Evolutionary conservation across 2,888 invertebrate genomes (phyloP).

Genomic region (Lycophotia porphyrea): DNA sequence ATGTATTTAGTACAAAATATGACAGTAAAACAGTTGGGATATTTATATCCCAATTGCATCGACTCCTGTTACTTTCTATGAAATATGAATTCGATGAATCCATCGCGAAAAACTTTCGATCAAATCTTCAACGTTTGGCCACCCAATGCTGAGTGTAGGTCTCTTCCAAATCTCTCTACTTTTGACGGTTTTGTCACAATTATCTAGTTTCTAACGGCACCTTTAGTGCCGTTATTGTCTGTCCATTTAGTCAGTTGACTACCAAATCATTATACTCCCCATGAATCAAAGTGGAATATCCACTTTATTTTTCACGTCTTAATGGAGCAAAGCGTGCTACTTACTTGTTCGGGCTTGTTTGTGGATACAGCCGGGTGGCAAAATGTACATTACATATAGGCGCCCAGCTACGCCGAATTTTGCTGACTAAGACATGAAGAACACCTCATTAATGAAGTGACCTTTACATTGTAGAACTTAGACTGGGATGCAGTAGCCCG

Average conservation of each 20-base stretch:
- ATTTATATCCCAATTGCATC: not conserved
- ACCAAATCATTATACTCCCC: too few relatives aligned
- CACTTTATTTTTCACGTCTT: not conserved
- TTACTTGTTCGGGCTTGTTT: too few relatives aligned
- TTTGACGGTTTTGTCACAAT: too few relatives aligned
- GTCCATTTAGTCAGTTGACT: too few relatives aligned
- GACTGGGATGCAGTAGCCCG: slow-evolving; percentile 96
- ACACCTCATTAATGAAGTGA: not conserved
- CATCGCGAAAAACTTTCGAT: not conserved
- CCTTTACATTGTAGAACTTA: slow-evolving; percentile 84
- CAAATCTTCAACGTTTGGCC: not conserved
- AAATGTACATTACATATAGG: not conserved
- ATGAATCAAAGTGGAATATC: not conserved
- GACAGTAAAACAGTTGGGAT: not conserved
- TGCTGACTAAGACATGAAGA: not conserved
- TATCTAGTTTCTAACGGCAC: too few relatives aligned
- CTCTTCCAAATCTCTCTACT: not conserved
- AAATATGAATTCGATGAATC: not conserved
- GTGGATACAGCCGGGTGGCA: not conserved
- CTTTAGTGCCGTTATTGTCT: too few relatives aligned
- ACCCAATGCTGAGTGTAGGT: too few relatives aligned
- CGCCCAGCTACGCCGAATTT: not conserved
- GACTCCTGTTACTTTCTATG: not conserved
- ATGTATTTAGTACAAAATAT: not conserved
- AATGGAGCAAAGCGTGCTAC: not conserved